phyloP scores from a whole-genome alignment of 2,888 invertebrate genomes.

The Trimorus sp. region DNA sequence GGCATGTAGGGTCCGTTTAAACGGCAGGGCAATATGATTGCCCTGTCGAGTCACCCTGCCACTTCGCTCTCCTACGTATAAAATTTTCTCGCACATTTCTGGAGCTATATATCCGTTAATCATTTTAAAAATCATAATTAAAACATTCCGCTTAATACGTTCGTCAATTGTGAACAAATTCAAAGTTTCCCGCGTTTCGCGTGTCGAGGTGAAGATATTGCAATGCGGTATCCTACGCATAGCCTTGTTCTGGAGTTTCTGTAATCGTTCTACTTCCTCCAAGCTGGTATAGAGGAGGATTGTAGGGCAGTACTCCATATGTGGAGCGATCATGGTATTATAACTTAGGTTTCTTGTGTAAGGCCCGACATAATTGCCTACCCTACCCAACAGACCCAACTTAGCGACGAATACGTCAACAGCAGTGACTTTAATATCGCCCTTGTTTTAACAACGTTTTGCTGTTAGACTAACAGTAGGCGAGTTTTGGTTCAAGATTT shows the following conservation, averaged over 20 bases:
- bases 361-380: no score
- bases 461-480: no score
- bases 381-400: no score
- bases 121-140: constrained; percentile 42
- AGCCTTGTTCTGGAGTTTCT: constrained; percentile 28
- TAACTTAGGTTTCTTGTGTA: constrained; percentile 28
- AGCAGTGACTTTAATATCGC: no score
- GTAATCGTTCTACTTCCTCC: constrained; percentile 22
- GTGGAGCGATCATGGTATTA: constrained; percentile 31
- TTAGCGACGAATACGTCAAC: no score
- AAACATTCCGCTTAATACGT: constrained; percentile 19
- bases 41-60: constrained; percentile 7
- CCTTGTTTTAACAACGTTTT: no score
- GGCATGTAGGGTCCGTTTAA: no score
- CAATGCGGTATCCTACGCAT: constrained; percentile 15
- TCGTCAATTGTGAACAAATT: constrained; percentile 35
- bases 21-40: no score
- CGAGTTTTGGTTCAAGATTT: no score
- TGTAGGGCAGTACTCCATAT: no score
- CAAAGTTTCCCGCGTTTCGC: constrained; percentile 2
- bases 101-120: not conserved
- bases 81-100: constrained; percentile 9
- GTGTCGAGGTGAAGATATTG: constrained; percentile 23
- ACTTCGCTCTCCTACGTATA: constrained; percentile 6
- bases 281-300: constrained; percentile 16